Percentiles rank a stretch among this genome's conserved stretches.
Conservation (phyloP, 2,797 vertebrate genomes). For the Scyliorhinus canicula region DNA sequence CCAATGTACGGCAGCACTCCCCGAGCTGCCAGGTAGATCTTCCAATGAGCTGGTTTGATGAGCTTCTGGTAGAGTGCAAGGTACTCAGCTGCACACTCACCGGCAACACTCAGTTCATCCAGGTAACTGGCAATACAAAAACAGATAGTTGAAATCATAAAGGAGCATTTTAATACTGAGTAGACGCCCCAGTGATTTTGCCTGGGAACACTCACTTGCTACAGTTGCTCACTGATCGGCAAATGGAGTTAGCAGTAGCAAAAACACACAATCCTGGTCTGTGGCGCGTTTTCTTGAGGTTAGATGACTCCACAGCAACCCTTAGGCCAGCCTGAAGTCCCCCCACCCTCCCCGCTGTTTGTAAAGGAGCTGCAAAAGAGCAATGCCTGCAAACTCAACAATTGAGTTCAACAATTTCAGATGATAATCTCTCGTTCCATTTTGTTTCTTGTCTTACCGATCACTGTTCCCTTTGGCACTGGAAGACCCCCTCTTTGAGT, state of each 20-base stretch:
- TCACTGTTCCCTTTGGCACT: no score
- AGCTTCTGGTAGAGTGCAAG: slow-evolving; percentile 92
- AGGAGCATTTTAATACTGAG: background rate
- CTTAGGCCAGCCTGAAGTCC: background rate
- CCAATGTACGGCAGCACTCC: slow-evolving; percentile 93
- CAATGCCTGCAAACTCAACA: no score
- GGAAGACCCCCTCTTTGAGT: no score
- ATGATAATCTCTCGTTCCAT: no score
- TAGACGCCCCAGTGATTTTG: background rate
- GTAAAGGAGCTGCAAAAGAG: background rate
- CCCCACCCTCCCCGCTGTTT: background rate
- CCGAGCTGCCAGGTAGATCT: slow-evolving; percentile 89
- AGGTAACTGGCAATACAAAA: slow-evolving; percentile 69
- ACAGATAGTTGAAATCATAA: background rate
- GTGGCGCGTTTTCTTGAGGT: background rate
- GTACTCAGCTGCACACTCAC: slow-evolving; percentile 93
- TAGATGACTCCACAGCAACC: background rate
- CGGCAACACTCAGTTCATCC: slow-evolving; percentile 88
- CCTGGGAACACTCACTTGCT: background rate
- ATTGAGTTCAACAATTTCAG: no score
- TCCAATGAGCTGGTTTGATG: slow-evolving; percentile 94
- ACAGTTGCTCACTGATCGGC: background rate
- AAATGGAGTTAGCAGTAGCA: background rate
- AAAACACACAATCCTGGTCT: background rate
- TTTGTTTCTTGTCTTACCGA: no score